Conservation (phyloP, 1,140 invertebrate genomes). For the Lineus longissimus region DNA sequence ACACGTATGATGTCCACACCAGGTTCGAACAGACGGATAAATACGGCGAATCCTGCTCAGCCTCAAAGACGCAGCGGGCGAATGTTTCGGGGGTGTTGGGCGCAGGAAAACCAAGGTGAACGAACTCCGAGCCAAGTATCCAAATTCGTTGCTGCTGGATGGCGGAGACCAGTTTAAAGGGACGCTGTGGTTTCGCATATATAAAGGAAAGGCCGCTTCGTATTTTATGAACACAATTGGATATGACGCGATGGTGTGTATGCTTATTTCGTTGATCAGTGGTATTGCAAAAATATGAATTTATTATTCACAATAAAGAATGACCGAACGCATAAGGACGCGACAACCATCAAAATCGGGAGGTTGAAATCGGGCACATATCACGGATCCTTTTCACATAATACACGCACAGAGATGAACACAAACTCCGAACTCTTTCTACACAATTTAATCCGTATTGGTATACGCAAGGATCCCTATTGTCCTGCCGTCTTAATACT, state of each 20-base stretch:
- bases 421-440: too few species aligned
- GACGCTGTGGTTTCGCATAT: constrained; percentile 74
- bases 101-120: constrained; percentile 56
- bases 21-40: constrained; percentile 72
- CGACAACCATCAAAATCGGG: too few species aligned
- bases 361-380: too few species aligned
- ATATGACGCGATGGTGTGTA: constrained; percentile 79
- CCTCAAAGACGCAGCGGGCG: constrained; percentile 47
- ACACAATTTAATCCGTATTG: too few species aligned
- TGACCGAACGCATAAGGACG: too few species aligned
- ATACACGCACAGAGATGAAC: too few species aligned
- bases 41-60: constrained; percentile 63
- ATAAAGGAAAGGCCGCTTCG: constrained; percentile 71
- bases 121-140: constrained; percentile 55
- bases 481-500: too few species aligned
- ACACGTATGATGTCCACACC: constrained; percentile 87
- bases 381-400: too few species aligned
- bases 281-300: too few species aligned
- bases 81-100: constrained; percentile 81
- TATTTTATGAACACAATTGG: constrained; percentile 72
- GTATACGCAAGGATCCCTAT: too few species aligned
- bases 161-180: constrained; percentile 89
- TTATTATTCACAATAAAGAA: too few species aligned
- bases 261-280: too few species aligned
- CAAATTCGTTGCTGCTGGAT: constrained; percentile 71